Conservation (phyloP, 64 coral and sea anemone genomes). For the Pocillopora damicornis region DNA sequence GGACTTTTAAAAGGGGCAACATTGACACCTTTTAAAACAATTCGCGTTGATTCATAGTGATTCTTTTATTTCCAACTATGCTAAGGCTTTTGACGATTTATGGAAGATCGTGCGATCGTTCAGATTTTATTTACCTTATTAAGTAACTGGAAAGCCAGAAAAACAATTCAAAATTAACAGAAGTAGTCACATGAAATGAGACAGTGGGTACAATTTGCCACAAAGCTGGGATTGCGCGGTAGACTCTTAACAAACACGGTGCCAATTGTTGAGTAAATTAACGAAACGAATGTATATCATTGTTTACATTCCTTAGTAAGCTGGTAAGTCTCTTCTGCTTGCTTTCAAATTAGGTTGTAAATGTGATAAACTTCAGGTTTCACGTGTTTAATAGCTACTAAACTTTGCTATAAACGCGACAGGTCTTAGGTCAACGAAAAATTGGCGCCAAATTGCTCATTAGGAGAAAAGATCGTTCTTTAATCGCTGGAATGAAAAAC, state of each 20-base stretch:
- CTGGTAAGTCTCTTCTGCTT: neutral
- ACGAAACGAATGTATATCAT: neutral
- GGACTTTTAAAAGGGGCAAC: no score
- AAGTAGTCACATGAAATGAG: neutral
- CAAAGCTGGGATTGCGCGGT: neutral
- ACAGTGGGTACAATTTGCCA: neutral
- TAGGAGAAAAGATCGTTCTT: neutral
- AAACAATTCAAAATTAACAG: neutral
- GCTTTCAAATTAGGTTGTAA: neutral
- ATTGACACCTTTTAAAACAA: no score
- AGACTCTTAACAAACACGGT: neutral
- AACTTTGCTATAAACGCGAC: neutral
- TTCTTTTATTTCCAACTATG: no score
- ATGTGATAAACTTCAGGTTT: neutral
- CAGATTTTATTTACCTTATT: no score
- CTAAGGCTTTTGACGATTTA: no score
- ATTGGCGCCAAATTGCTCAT: neutral
- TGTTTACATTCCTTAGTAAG: neutral
- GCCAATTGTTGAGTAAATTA: neutral
- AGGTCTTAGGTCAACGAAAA: neutral
- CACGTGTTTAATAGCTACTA: neutral
- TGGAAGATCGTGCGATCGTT: no score
- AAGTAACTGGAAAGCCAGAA: no score
- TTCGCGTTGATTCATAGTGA: no score
- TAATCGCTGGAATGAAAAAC: neutral